Base-by-base conservation (phyloP, 1,140 invertebrate species). In the Pseudomyrmex flavicornis region DNA sequence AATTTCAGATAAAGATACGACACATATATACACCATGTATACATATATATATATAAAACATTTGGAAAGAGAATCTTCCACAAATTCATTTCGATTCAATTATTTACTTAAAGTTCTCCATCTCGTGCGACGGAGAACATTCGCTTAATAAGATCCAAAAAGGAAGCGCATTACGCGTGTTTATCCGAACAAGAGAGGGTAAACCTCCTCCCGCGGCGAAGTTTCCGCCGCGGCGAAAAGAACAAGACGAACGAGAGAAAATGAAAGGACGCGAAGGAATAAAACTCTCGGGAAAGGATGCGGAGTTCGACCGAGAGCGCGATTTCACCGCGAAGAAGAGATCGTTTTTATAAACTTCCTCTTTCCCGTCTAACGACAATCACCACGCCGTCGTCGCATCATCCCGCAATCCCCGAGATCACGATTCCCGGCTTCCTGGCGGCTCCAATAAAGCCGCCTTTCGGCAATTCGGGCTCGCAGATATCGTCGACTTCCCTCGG, bases 321-420 rank as follows among this genome's bases (percentile, higher is more conserved):
- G 59, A 79, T 70, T 65, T 59, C 48, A 15, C 2, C 17, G 46
- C 48, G 56, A 35, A 79, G 65, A 69, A 74, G 68, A 84, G 12
- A 7, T 68, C 52, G 15, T 79, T 72, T 80, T 59, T 70, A 80
- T 80, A 72, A 80, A 79, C 17, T 48, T 72, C 10, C 44, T 80
- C 44, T 68, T 17, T 35, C 0, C 8, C 44, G 22, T 80, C 44
- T 72, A 72, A 72, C 66, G 44, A 80, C n/a, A 72, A 61, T 72
- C 44, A 70, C 35, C 46, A 20, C 54, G 13, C 48, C 54, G n/a
- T 58, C 15, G 56, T 2, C 17, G 17, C 76, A n/a, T 61, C 52
- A 20, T 69, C 54, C 54, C 48, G 54, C 76, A n/a, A 72, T 62
- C 54, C 20, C 35, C 12, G 54, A 46, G 68, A 70, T 72, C 44